Base-by-base conservation (phyloP, 2,797 vertebrate species). In the Pseudopleuronectes americanus region DNA sequence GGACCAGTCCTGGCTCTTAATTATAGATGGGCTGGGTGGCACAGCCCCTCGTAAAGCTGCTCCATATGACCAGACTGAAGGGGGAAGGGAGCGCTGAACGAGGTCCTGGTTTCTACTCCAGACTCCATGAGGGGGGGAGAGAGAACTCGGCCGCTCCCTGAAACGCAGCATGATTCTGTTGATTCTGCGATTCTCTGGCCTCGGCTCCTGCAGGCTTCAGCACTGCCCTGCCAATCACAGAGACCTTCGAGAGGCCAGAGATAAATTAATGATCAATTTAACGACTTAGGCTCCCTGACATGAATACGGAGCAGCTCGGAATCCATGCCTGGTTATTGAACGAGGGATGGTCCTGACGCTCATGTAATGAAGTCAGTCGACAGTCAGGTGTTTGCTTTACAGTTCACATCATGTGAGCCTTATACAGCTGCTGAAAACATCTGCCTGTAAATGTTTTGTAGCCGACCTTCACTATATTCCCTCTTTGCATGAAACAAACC, bases 11-110 rank as follows among this genome's bases (percentile, higher is more conserved):
- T 77, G 67, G 53, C 26, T 80, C 77, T 90, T 85, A 86, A 92
- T 91, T 85, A 90, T 87, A 90, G 74, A 93, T 91, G 85, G 51
- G 51, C 77, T 78, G 77, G 74, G 71, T 84, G 88, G 83, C 76
- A 77, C 79, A 8, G 63, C 75, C 74, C 79, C 74, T 87, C 45
- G 2, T 89, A 85, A 87, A 90, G 75, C 74, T 5, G 68, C 79
- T 79, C 79, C 67, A 74, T 79, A 81, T 64, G 74, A 87, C 55
- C 75, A 79, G 68, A 65, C 41, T 8, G 2, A 38, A 38, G 21
- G 67, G 58, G 69, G 79, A 8, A 67, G 10, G 17, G 73, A 33
- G 51, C 3, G 62, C 49, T 55, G 41, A 82, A 62, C 12, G 1
- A 57, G 36, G 64, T 74, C 74, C 64, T 64, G 53, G 36, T 81